A percentile compares a stretch with the other conserved stretches of the same genome.
Conservation (phyloP, 2,113 vertebrate species). For the Sigmodon hispidus region DNA sequence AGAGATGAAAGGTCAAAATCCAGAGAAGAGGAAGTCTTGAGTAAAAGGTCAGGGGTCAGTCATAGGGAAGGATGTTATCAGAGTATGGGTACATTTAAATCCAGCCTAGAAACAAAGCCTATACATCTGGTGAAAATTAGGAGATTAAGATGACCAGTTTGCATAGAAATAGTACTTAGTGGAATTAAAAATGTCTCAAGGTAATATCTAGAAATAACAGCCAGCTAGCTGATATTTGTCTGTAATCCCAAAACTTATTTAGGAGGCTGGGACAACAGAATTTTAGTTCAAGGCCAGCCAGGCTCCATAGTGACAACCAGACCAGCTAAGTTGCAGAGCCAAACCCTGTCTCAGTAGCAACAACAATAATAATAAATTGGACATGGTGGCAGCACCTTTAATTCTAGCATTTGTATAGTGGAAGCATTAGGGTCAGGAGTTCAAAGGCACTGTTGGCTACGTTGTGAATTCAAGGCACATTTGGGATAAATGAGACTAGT, state of each 20-base stretch:
- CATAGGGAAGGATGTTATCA: not conserved
- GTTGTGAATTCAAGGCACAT: not conserved
- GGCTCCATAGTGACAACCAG: not conserved
- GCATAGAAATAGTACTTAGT: slow-evolving; percentile 59
- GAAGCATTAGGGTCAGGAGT: not conserved
- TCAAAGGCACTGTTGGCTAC: not conserved
- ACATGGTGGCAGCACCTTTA: not conserved
- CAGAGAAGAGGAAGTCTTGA: not conserved
- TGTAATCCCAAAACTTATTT: not conserved
- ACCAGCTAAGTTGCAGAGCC: not conserved
- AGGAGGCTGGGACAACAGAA: not conserved
- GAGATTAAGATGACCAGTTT: slow-evolving; percentile 34
- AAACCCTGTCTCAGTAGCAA: not conserved
- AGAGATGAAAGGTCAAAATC: not conserved
- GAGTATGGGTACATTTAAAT: not conserved
- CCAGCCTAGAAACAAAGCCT: not conserved
- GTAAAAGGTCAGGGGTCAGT: not conserved
- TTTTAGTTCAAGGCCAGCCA: not conserved
- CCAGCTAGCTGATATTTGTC: not conserved
- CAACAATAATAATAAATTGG: not conserved
- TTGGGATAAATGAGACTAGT: not conserved
- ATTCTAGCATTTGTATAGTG: not conserved
- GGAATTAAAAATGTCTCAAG: slow-evolving; percentile 26
- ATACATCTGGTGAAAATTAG: slow-evolving; percentile 49
- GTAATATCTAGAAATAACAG: slow-evolving; percentile 31